Evolutionary conservation across 2,113 vertebrate species (phyloP).

Genomic region (Tragulus kanchil): DNA sequence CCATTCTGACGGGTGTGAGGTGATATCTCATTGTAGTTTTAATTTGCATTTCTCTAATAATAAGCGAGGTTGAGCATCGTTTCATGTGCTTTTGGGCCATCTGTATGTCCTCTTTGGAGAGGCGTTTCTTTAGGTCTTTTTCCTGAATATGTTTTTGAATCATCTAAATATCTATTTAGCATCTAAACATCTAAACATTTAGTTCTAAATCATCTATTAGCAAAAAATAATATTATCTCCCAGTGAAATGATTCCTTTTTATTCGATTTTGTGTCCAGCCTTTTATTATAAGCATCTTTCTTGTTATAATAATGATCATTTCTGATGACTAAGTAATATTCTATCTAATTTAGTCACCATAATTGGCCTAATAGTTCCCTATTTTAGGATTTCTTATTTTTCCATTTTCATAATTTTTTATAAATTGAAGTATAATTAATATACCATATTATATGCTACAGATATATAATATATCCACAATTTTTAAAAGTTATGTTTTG

Average conservation of each 20-base stretch:
- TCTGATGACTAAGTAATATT: constrained; percentile 37
- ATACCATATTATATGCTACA: neutral
- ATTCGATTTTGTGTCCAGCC: neutral
- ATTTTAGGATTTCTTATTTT: neutral
- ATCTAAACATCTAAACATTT: no score
- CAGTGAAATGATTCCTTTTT: neutral
- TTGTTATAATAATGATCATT: neutral
- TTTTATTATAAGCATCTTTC: constrained; percentile 1
- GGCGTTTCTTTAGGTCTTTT: no score
- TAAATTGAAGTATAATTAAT: neutral
- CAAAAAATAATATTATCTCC: neutral
- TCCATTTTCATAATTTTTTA: neutral
- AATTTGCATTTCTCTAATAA: no score
- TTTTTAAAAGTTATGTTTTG: neutral
- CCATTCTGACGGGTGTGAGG: no score
- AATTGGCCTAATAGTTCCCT: neutral
- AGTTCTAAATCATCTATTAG: neutral
- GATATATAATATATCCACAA: neutral
- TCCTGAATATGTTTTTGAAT: neutral
- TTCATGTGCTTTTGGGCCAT: no score
- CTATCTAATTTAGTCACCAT: neutral
- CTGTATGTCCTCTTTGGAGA: no score
- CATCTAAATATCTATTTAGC: neutral
- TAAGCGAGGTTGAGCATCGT: no score
- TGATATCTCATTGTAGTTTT: no score